These are phyloP conservation scores for Drosophila azteca DNA, from an alignment of 1,140 invertebrate species.

Conservation along the genomic window DNA sequence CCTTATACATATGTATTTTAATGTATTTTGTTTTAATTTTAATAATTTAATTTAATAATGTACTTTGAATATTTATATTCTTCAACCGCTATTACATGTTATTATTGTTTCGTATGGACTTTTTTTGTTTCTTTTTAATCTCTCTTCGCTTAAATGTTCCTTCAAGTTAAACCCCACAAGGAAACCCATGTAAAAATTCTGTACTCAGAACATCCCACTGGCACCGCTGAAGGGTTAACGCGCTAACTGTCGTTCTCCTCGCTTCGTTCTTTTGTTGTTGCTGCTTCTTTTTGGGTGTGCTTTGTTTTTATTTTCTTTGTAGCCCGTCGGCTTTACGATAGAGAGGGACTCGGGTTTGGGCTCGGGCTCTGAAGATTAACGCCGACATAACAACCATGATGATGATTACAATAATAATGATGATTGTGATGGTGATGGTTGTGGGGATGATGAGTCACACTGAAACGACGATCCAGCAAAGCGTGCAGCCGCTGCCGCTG, in stretches of 20 bases:
- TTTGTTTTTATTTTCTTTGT: slow-evolving; percentile 24
- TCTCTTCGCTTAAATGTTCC: not conserved
- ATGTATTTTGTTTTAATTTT: too few relatives aligned
- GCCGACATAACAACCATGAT: too few relatives aligned
- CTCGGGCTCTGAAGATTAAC: not conserved
- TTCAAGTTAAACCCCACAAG: not conserved
- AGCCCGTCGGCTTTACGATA: slow-evolving; percentile 13
- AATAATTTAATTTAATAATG: too few relatives aligned
- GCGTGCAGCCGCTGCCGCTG: slow-evolving; percentile 43
- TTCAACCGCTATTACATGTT: too few relatives aligned
- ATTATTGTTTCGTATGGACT: too few relatives aligned
- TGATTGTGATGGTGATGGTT: too few relatives aligned
- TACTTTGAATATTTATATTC: too few relatives aligned
- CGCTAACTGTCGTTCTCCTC: not conserved
- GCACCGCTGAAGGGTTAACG: slow-evolving; percentile 1
- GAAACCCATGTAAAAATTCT: too few relatives aligned
- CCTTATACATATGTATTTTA: too few relatives aligned
- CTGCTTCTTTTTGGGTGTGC: slow-evolving; percentile 17
- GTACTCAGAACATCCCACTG: not conserved
- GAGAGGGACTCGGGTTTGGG: not conserved
- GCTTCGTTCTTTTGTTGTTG: not conserved
- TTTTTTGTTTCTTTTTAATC: not conserved
- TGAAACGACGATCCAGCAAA: slow-evolving; percentile 45
- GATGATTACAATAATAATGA: too few relatives aligned
- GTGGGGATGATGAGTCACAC: slow-evolving; percentile 44